Base-by-base conservation (phyloP, 2,888 invertebrate genomes). In the Nemotelus pantherinus region DNA sequence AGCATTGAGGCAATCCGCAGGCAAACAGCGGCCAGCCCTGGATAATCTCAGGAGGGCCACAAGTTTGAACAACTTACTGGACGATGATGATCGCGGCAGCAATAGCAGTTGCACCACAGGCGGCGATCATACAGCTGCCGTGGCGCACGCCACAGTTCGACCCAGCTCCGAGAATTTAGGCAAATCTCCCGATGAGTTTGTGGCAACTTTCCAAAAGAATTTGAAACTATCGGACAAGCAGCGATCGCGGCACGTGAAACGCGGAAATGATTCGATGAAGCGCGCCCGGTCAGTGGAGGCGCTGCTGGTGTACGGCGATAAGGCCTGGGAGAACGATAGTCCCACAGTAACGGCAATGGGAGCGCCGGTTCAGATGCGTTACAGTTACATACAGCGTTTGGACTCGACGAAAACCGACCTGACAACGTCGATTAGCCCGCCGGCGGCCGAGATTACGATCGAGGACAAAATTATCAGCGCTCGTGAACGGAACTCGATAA, bases 241-340 rank as follows among this genome's bases (percentile, higher is more conserved):
- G 50, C 77, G 80, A 39, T 78, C 80, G 87, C 89, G 89, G 70
- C 89, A 89, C 77, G 84, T 88, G 43, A 87, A 90, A 86, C 84
- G 90, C 68, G 89, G 90, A 80, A 89, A 89, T 83, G 91, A 91
- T 82, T 90, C 91, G 72, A 92, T 95, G 85, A 95, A 95, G 86
- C 90, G 96, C 78, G 95, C 96, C 3, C 90, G 95, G 58, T 95
- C 95, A 76, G 95, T 96, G 70, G 96, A 96, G 86, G 92, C 95
- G 2, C 89, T 95, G 79, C 90, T 94, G 83, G 90, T 93, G 80
- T 91, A 92, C 81, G 92, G 92, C 82, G 85, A 86, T 25, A 84
- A 86, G 3, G 87, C 87, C 86, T 72, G 72, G 72, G 72, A 72
- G 25, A 45, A 45, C 47, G 74, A 74, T 3, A 39, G 48, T 43